phyloP scores from a whole-genome alignment of 2,113 vertebrate species.

The Bubo bubo region DNA sequence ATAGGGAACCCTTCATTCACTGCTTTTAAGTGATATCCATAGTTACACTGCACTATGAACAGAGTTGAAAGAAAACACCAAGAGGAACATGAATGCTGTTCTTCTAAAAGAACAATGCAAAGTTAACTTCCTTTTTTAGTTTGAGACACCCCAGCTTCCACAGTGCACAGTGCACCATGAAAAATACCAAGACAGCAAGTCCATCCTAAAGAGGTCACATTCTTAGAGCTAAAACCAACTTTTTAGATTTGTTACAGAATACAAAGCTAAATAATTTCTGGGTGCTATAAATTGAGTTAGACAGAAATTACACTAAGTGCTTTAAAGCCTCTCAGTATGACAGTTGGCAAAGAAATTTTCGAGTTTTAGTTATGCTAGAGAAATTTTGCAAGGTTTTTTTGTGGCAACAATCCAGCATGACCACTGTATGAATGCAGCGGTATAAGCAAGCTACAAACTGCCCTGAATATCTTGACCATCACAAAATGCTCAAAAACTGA shows the following conservation, averaged over 20 bases:
- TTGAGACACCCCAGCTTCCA: not conserved
- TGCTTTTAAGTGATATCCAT: not conserved
- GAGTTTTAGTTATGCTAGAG: not conserved
- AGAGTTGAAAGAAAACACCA: not conserved
- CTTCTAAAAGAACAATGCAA: not conserved
- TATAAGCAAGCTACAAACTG: not conserved
- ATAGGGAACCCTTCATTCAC: not conserved
- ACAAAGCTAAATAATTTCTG: not conserved
- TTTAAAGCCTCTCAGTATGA: not conserved
- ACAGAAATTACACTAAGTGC: not conserved
- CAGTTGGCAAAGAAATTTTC: not conserved
- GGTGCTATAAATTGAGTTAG: not conserved
- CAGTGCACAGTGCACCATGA: accelerated
- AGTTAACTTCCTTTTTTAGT: not conserved
- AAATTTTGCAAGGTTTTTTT: not conserved
- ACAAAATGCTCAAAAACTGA: not conserved
- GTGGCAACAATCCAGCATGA: not conserved
- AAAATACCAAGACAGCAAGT: not conserved
- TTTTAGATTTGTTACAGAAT: not conserved
- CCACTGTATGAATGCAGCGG: not conserved
- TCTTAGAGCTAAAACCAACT: not conserved
- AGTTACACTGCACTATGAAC: not conserved
- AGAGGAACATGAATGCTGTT: not conserved
- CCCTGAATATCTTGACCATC: not conserved
- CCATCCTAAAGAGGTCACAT: not conserved